phyloP scores from a whole-genome alignment of 2,797 vertebrate species.

The Spatula versicolor region DNA sequence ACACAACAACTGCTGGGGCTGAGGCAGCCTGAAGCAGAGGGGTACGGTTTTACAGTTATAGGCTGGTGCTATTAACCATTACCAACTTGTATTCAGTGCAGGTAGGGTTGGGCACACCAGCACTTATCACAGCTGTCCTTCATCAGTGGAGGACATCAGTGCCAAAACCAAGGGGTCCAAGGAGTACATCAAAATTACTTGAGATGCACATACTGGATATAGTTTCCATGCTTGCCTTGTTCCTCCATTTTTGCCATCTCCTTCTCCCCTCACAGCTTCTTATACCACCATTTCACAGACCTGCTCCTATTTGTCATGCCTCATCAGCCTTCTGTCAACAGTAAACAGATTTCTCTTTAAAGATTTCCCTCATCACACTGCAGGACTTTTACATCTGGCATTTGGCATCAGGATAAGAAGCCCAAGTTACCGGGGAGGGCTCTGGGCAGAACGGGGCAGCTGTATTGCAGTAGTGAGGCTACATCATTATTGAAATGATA shows the following conservation, averaged over 20 bases:
- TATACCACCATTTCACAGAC: background rate
- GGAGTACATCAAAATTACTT: background rate
- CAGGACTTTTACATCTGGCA: background rate
- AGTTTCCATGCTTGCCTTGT: background rate
- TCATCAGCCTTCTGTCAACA: background rate
- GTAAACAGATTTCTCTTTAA: background rate
- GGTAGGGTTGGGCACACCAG: background rate
- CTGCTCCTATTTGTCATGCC: background rate
- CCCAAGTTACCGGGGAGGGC: background rate
- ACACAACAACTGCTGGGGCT: background rate
- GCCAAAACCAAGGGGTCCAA: background rate
- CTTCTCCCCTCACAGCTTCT: background rate
- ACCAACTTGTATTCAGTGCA: background rate
- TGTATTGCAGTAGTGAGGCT: background rate
- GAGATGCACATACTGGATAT: background rate
- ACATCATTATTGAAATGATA: fast-evolving
- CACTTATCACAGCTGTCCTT: background rate
- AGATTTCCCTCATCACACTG: background rate
- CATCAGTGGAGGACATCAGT: background rate
- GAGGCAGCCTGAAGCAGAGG: background rate
- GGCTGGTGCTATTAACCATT: background rate
- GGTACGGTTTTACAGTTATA: background rate
- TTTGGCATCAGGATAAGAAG: background rate
- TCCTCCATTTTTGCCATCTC: background rate
- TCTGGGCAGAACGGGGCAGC: background rate